phyloP scores from a whole-genome alignment of 2,113 vertebrate species.

The Phaethon lepturus region DNA sequence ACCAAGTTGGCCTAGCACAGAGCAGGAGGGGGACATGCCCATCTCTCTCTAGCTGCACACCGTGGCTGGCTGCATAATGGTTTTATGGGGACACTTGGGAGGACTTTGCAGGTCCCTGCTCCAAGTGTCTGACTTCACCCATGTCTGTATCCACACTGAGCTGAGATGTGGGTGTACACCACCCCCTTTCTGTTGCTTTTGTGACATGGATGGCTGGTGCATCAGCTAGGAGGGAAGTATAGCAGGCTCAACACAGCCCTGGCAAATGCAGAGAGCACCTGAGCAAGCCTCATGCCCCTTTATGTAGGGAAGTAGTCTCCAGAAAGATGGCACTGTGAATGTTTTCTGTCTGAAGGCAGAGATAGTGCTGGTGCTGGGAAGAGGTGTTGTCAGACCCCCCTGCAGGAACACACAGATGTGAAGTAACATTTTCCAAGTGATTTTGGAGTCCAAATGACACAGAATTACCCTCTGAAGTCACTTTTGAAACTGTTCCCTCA shows the following conservation, averaged over 20 bases:
- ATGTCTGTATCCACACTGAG: background rate
- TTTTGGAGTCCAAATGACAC: background rate
- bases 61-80: background rate
- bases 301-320: background rate
- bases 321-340: background rate
- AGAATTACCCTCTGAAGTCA: slow-evolving; percentile 31
- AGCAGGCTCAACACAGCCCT: background rate
- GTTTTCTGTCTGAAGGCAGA: background rate
- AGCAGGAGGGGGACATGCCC: background rate
- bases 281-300: background rate
- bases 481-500: slow-evolving; percentile 12
- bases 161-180: background rate
- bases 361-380: background rate
- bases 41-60: background rate
- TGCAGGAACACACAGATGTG: background rate
- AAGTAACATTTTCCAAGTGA: slow-evolving; percentile 43
- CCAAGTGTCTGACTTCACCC: background rate
- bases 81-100: background rate
- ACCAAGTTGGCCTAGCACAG: background rate
- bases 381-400: background rate
- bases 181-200: background rate
- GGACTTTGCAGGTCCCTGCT: background rate
- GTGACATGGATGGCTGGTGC: background rate
- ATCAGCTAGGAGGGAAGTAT: background rate
- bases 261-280: background rate